Percentiles rank a stretch among this genome's conserved stretches.
These are phyloP conservation scores for Ptilodon capucinus DNA, from an alignment of 2,888 invertebrate genomes.

Conservation along the genomic window DNA sequence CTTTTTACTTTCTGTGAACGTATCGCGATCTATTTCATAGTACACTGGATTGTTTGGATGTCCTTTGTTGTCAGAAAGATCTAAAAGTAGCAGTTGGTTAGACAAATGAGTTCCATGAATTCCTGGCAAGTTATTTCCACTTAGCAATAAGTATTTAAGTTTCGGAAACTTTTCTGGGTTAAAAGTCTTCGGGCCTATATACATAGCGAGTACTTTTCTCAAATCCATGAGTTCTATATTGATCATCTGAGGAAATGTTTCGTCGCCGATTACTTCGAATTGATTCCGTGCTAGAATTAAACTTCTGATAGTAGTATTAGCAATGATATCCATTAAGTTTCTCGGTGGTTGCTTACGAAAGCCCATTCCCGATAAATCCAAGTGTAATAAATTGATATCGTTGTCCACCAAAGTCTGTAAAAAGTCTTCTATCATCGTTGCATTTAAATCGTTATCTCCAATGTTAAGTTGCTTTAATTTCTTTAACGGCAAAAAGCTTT, in stretches of 20 bases:
- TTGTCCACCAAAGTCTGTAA: slow-evolving; percentile 54
- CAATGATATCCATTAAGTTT: slow-evolving; percentile 72
- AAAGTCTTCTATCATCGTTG: slow-evolving; percentile 63
- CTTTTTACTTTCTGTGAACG: slow-evolving; percentile 72
- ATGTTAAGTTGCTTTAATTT: slow-evolving; percentile 70
- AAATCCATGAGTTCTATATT: slow-evolving; percentile 81
- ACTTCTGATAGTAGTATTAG: slow-evolving; percentile 71
- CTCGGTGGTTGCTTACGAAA: slow-evolving; percentile 77
- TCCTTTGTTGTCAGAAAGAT: slow-evolving; percentile 78
- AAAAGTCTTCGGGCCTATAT: slow-evolving; percentile 75
- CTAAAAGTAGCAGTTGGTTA: slow-evolving; percentile 71
- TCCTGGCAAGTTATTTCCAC: slow-evolving; percentile 78
- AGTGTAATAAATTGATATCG: slow-evolving; percentile 63
- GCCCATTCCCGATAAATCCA: slow-evolving; percentile 80
- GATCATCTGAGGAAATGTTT: slow-evolving; percentile 80
- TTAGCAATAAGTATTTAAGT: slow-evolving; percentile 73
- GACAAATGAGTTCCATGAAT: slow-evolving; percentile 76
- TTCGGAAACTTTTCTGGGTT: slow-evolving; percentile 71
- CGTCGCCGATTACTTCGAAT: slow-evolving; percentile 76
- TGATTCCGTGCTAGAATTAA: slow-evolving; percentile 79
- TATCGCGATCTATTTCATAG: slow-evolving; percentile 75
- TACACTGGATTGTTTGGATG: slow-evolving; percentile 64
- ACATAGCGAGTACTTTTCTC: slow-evolving; percentile 72
- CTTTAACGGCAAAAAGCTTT: slow-evolving; percentile 71
- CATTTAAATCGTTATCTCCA: slow-evolving; percentile 79